phyloP scores from a whole-genome alignment of 2,888 invertebrate genomes.

The Oxytorus armatus region DNA sequence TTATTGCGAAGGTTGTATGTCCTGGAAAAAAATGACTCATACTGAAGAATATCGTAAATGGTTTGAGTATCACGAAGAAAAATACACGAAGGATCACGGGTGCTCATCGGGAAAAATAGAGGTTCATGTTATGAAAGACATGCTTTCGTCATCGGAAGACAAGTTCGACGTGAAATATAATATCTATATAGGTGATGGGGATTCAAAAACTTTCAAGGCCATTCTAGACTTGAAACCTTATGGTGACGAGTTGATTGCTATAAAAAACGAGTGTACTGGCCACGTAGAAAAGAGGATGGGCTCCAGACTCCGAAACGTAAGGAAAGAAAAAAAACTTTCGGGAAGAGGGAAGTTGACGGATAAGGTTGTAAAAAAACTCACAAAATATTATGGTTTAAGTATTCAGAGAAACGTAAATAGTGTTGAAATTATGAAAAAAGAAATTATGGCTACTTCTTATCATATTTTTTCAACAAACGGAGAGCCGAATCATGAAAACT shows the following conservation, averaged over 20 bases:
- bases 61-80: conserved; percentile 3
- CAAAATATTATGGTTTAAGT: conserved; percentile 70
- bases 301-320: conserved; percentile 52
- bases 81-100: neutral
- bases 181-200: neutral
- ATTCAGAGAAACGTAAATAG: conserved; percentile 69
- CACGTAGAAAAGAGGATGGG: conserved; percentile 67
- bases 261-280: conserved; percentile 61
- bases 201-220: conserved; percentile 8
- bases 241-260: conserved; percentile 42
- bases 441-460: conserved; percentile 68
- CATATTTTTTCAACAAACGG: conserved; percentile 70
- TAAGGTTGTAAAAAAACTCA: conserved; percentile 70
- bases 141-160: neutral
- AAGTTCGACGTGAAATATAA: neutral
- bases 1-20: conserved; percentile 47
- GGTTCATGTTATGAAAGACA: neutral
- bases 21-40: conserved; percentile 20
- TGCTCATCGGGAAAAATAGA: neutral
- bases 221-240: conserved; percentile 35
- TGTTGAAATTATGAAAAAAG: conserved; percentile 70
- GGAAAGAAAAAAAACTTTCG: conserved; percentile 68
- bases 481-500: conserved; percentile 69
- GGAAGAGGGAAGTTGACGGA: conserved; percentile 69
- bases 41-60: neutral